Base-by-base conservation (phyloP, 2,797 vertebrate species). In the Pangasius larnaudii region DNA sequence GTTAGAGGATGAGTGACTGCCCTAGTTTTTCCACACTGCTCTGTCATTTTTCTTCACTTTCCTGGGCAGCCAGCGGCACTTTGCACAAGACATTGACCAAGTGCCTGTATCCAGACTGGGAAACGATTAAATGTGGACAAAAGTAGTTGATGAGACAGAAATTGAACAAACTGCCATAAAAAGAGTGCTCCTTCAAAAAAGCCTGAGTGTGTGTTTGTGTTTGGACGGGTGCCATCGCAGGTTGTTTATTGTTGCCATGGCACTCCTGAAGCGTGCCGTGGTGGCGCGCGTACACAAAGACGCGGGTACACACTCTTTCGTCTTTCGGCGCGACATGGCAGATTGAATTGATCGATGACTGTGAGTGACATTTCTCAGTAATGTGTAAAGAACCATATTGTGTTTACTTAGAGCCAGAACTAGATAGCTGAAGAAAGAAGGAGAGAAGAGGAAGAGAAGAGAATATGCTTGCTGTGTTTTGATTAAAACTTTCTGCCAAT, bases 41-140 rank as follows among this genome's bases (percentile, higher is more conserved):
- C 95, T 92, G 93, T 94, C 95, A 95, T 96, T 96, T 95, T 95
- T 96, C 95, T 96, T 93, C 93, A 84, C 93, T 95, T 95, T 95
- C 95, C 93, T 90, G 88, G 92, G 93, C 93, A 89, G 94, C 94
- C 95, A 92, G 93, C 93, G 93, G 95, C 94, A 91, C 93, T 86
- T 93, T 92, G 94, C 95, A 94, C 94, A 93, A 95, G 95, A 96
- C 94, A 94, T 93, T 95, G 96, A 96, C 95, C 95, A 95, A 96
- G 95, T 96, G 94, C 94, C 93, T 93, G 94, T 95, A 95, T 95
- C 95, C 93, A 93, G 94, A 94, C 94, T 95, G 93, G 94, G 95
- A 95, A 94, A 89, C 94, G 94, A 94, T 94, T 96, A 96, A 88
- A 96, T 95, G 94, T 96, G 95, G 95, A 95, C 95, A 94, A 95